phyloP scores from a whole-genome alignment of 2,113 vertebrate genomes.

The Cinclus mexicanus region DNA sequence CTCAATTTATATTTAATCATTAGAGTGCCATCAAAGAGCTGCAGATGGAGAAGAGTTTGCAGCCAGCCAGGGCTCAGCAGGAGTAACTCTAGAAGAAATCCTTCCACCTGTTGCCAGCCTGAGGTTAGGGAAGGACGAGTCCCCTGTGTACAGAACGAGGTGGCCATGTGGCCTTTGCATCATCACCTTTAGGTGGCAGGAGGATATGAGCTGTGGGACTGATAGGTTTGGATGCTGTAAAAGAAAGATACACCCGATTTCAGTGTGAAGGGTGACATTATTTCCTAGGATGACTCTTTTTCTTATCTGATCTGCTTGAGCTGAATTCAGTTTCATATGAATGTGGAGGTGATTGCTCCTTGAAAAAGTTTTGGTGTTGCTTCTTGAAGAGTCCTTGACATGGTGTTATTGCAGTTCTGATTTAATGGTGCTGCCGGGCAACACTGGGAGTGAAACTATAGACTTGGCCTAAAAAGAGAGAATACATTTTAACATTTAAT shows the following conservation, averaged over 20 bases:
- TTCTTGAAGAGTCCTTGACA: not conserved
- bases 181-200: not conserved
- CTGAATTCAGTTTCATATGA: not conserved
- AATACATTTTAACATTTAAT: not conserved
- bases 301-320: not conserved
- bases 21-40: not conserved
- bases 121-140: conserved; percentile 13
- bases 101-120: conserved; percentile 34
- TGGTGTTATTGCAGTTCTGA: not conserved
- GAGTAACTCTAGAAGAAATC: conserved; percentile 51
- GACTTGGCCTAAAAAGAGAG: not conserved
- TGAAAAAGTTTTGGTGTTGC: not conserved
- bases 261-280: not conserved
- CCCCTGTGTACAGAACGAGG: fast-evolving
- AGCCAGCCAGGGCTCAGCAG: conserved; percentile 23
- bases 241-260: not conserved
- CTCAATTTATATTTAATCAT: not conserved
- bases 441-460: fast-evolving
- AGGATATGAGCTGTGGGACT: not conserved
- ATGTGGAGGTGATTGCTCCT: fast-evolving
- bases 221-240: not conserved
- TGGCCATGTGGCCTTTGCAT: not conserved
- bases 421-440: not conserved
- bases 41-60: not conserved
- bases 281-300: not conserved